Percentiles rank a stretch among this genome's conserved stretches.
Conservation (phyloP, 2,888 invertebrate species). For the Elegia similella region DNA sequence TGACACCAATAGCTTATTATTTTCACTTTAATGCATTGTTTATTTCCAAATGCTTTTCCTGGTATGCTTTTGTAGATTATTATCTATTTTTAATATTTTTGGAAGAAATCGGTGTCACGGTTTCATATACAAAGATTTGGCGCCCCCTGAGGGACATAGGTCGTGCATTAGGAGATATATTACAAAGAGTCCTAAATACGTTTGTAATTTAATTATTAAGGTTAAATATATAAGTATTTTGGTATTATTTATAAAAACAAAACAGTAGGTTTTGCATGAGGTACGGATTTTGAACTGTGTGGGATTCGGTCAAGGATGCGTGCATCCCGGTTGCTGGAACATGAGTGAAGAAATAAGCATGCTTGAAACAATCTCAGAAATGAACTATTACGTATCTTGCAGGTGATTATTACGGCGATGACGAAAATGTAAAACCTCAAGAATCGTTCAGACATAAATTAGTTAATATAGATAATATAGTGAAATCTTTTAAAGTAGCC, state of each 20-base stretch:
- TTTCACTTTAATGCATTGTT: conserved; percentile 56
- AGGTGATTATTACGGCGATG: conserved; percentile 73
- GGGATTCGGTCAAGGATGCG: conserved; percentile 7
- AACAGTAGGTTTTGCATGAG: neutral
- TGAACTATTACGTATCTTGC: conserved; percentile 50
- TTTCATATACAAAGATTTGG: conserved; percentile 67
- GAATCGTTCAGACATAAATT: conserved; percentile 60
- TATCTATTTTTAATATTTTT: conserved; percentile 39
- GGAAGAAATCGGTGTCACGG: conserved; percentile 76
- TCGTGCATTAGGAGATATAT: conserved; percentile 40
- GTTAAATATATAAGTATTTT: neutral
- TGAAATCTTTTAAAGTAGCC: conserved; percentile 61
- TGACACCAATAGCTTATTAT: conserved; percentile 58
- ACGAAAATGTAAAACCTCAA: conserved; percentile 71
- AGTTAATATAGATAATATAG: conserved; percentile 62
- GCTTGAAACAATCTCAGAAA: conserved; percentile 32
- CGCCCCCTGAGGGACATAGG: conserved; percentile 74
- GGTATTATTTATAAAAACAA: neutral
- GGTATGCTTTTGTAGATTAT: conserved; percentile 54
- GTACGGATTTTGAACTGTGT: neutral
- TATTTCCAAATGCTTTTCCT: conserved; percentile 53
- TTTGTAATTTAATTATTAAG: neutral
- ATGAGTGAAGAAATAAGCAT: conserved; percentile 36
- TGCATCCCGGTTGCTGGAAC: conserved; percentile 4
- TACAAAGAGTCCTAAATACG: neutral